A percentile compares a stretch with the other conserved stretches of the same genome.
Conservation (phyloP, 92 coral and sea anemone species). For the Parazoanthus atlanticus region DNA sequence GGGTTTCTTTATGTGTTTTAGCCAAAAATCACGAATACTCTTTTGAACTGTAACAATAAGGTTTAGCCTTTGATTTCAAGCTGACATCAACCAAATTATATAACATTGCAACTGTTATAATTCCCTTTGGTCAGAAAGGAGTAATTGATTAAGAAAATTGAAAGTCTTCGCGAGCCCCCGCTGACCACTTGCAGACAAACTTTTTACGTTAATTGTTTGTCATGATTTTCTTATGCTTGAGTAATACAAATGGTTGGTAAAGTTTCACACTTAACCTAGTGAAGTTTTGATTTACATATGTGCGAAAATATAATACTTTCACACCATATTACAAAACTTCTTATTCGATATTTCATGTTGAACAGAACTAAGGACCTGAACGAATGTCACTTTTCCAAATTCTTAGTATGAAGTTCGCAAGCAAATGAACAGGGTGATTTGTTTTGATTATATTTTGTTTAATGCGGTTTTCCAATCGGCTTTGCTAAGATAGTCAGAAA, state of each 20-base stretch:
- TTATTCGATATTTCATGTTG: not conserved
- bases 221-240: not conserved
- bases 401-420: not conserved
- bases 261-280: not conserved
- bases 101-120: not conserved
- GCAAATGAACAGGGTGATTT: not conserved
- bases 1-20: constrained; percentile 1
- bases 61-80: not conserved
- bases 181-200: not conserved
- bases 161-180: not conserved
- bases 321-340: not conserved
- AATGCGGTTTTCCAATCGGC: not conserved
- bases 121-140: not conserved
- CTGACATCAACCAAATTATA: not conserved
- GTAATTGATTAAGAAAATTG: not conserved
- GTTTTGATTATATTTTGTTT: not conserved
- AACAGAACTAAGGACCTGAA: not conserved
- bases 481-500: not conserved
- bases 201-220: not conserved
- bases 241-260: not conserved
- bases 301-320: not conserved
- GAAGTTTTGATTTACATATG: not conserved
- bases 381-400: no score
- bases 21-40: not conserved
- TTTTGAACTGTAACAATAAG: not conserved